These are phyloP conservation scores for Fistularia tabacaria DNA, from an alignment of 2,797 vertebrate species.

Conservation along the genomic window DNA sequence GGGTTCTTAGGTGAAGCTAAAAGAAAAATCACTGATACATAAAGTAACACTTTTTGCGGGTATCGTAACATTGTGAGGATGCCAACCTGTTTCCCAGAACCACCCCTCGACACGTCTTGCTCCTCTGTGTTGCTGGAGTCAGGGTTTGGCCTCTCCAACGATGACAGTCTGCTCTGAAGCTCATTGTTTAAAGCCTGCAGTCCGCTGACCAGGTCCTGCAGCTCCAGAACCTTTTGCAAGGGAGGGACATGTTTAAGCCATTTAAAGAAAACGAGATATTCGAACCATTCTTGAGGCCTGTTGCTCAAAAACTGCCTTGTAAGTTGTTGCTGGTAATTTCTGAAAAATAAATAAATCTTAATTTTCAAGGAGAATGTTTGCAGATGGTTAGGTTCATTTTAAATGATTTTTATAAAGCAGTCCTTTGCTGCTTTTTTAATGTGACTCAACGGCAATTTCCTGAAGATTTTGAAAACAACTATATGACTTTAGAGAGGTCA, in stretches of 20 bases:
- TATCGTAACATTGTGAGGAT: not conserved
- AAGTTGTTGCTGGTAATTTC: no score
- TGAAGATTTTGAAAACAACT: no score
- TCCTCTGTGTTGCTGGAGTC: conserved; percentile 37
- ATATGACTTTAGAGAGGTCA: no score
- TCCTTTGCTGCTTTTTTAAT: no score
- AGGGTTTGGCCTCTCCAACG: conserved; percentile 56
- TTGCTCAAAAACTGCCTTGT: no score
- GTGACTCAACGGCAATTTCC: no score
- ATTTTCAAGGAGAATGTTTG: no score
- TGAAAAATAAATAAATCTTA: no score
- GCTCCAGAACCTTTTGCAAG: conserved; percentile 78
- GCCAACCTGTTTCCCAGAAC: conserved; percentile 70
- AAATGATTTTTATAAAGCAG: no score
- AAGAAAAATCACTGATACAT: conserved; percentile 5
- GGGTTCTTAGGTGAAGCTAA: not conserved
- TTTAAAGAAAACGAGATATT: no score
- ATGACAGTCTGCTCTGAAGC: conserved; percentile 70
- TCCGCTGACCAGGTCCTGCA: conserved; percentile 75
- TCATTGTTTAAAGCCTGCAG: conserved; percentile 79
- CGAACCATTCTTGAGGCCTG: no score
- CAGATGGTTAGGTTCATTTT: no score
- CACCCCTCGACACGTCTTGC: conserved; percentile 21
- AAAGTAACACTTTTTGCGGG: not conserved
- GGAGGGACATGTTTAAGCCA: not conserved